Base-by-base conservation (phyloP, 1,140 invertebrate genomes). In the Drosophila virilis region DNA sequence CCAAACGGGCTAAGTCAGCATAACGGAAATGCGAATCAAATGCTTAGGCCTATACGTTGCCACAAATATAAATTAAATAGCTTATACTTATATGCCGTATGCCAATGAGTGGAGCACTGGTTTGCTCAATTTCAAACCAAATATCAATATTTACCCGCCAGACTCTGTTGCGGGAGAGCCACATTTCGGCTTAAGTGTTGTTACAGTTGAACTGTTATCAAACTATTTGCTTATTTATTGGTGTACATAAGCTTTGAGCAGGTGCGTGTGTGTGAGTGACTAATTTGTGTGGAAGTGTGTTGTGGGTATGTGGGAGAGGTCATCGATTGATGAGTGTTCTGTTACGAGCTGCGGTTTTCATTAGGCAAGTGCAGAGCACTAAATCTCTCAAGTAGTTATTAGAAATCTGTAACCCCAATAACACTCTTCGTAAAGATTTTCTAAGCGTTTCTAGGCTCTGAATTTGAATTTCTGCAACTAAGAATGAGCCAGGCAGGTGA, bases 171-270 rank as follows among this genome's bases (percentile, higher is more conserved):
- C 13, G 50, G 32, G 50, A 45, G 57, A 38, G 66, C 43, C 15
- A 67, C 48, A 50, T 52, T 80, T 77, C 77, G 48, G 40, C 48
- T 80, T 68, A 74, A 84, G 78, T 73, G 61, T 48, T 64, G 10
- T 54, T 60, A 55, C 32, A 48, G 65, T 69, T 58, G 40, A 57
- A 32, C 50, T 59, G 69, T 62, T 66, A 88, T 83, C 76, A 79
- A 88, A 83, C 80, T 83, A 83, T 86, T 80, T 88, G 77, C 54
- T 68, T 77, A 74, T 74, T 74, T 85, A 84, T 80, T 65, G 58
- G 51, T 57, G 15, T 43, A 17, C 35, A 42, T 42, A 60, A 33
- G 59, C 42, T 13, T 67, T 42, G 12, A 7, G 8, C 55, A 58
- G 38, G 22, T 57, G 32, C 43, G 5, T 57, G 10, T 62, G 48